Conservation (phyloP, 2,113 vertebrate species). For the Tauraco erythrolophus region DNA sequence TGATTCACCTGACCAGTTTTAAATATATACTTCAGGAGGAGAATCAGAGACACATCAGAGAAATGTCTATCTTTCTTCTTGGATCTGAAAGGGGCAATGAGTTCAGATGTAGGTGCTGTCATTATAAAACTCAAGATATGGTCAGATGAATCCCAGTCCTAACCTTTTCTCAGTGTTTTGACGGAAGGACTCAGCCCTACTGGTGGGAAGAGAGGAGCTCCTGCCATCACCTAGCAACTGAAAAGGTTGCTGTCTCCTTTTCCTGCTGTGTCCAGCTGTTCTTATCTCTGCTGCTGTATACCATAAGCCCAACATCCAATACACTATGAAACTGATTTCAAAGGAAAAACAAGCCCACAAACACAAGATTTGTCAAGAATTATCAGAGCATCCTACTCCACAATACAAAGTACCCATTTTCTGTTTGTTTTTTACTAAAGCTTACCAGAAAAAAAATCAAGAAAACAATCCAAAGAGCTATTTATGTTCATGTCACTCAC, state of each 20-base stretch:
- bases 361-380: not conserved
- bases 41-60: not conserved
- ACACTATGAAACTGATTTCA: not conserved
- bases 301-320: not conserved
- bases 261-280: not conserved
- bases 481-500: not conserved
- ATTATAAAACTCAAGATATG: not conserved
- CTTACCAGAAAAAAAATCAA: not conserved
- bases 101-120: not conserved
- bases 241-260: not conserved
- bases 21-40: not conserved
- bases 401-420: not conserved
- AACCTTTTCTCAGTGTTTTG: not conserved
- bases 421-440: not conserved
- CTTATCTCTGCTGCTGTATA: not conserved
- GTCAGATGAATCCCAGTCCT: not conserved
- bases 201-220: not conserved
- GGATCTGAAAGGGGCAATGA: not conserved
- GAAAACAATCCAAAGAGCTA: not conserved
- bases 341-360: not conserved
- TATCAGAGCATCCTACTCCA: not conserved
- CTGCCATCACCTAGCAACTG: not conserved
- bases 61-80: not conserved
- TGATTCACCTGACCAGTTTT: not conserved
- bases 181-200: not conserved